Percentiles rank a stretch among this genome's conserved stretches.
phyloP scores from a whole-genome alignment of 2,888 invertebrate species.

The Leucoptera coffeella region DNA sequence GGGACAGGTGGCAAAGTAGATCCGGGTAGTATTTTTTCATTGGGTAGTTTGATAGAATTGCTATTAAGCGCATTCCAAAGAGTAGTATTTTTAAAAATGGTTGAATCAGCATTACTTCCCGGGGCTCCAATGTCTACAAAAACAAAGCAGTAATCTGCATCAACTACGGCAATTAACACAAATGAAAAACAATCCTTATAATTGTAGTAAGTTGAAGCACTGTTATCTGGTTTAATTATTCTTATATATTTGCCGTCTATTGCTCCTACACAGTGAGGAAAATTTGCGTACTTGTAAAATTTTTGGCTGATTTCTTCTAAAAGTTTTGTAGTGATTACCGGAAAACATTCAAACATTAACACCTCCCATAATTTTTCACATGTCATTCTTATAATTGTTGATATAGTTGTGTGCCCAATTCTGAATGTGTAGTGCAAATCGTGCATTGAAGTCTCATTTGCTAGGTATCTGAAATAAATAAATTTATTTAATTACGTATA shows the following conservation, averaged over 20 bases:
- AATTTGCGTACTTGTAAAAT: constrained; percentile 8
- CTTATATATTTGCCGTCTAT: constrained; percentile 10
- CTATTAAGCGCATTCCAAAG: constrained; percentile 7
- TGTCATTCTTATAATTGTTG: constrained; percentile 8
- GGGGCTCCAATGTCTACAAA: constrained; percentile 8
- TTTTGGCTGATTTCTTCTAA: no score
- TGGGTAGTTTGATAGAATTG: constrained; percentile 8
- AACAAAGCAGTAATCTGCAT: constrained; percentile 6
- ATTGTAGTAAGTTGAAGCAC: constrained; percentile 7
- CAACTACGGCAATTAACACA: constrained; percentile 6
- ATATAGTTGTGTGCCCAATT: constrained; percentile 8
- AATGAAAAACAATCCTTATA: constrained; percentile 6
- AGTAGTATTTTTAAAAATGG: constrained; percentile 8
- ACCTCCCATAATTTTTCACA: constrained; percentile 8
- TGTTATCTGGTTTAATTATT: constrained; percentile 7
- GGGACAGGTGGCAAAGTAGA: constrained; percentile 7
- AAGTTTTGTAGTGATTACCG: constrained; percentile 9
- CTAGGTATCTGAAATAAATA: constrained; percentile 6
- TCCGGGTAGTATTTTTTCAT: constrained; percentile 6
- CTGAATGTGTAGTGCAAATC: constrained; percentile 7
- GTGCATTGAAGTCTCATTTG: constrained; percentile 4
- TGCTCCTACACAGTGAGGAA: constrained; percentile 10
- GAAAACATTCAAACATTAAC: constrained; percentile 6
- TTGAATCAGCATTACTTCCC: constrained; percentile 7
- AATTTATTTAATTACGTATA: constrained; percentile 2